Percentiles rank a stretch among this genome's conserved stretches.
phyloP scores from a whole-genome alignment of 2,888 invertebrate species.

The Lasioglossum marginatum region DNA sequence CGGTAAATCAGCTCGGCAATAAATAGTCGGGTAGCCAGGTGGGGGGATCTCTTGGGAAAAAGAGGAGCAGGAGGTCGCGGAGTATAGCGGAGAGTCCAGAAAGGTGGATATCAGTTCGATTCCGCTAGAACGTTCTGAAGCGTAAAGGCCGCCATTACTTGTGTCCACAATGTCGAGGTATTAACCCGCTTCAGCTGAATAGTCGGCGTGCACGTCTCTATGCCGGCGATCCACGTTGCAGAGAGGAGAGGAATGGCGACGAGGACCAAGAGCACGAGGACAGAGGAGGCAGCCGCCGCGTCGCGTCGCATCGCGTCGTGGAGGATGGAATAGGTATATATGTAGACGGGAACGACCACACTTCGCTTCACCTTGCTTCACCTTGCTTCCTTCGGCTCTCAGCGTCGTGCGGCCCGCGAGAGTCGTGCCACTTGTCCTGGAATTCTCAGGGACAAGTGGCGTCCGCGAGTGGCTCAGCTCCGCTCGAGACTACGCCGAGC shows the following conservation, averaged over 20 bases:
- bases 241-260: slow-evolving; percentile 44
- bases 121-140: slow-evolving; percentile 71
- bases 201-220: slow-evolving; percentile 64
- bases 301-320: not conserved
- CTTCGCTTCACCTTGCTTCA: slow-evolving; percentile 67
- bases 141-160: slow-evolving; percentile 79
- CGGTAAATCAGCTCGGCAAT: slow-evolving; percentile 52
- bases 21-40: slow-evolving; percentile 21
- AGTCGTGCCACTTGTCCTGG: slow-evolving; percentile 79
- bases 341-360: slow-evolving; percentile 57
- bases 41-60: not conserved
- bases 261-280: slow-evolving; percentile 39
- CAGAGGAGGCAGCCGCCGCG: not conserved
- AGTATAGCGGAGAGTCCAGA: slow-evolving; percentile 57
- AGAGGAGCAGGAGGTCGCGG: slow-evolving; percentile 46
- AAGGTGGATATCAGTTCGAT: slow-evolving; percentile 39
- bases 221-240: slow-evolving; percentile 46
- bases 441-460: slow-evolving; percentile 78
- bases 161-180: slow-evolving; percentile 82
- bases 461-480: slow-evolving; percentile 51
- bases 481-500: not conserved
- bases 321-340: slow-evolving; percentile 4
- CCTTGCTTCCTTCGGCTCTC: slow-evolving; percentile 53
- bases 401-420: slow-evolving; percentile 46
- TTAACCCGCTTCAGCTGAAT: slow-evolving; percentile 80